Evolutionary conservation across 2,888 invertebrate species (phyloP).

Genomic region (Lepidonotus clava): DNA sequence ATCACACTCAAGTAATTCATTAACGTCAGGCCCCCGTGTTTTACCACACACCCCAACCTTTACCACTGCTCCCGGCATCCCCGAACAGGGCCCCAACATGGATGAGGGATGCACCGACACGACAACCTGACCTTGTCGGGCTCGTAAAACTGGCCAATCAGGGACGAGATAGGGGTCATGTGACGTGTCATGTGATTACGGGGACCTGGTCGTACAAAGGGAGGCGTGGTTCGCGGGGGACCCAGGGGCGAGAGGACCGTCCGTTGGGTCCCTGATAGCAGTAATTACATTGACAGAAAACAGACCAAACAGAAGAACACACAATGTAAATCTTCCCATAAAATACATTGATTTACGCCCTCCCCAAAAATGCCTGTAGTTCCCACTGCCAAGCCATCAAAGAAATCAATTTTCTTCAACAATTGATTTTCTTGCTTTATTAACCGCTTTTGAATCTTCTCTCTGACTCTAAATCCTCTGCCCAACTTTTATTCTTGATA

Average conservation of each 20-base stretch:
- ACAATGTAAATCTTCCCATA: no score
- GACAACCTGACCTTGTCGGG: background rate
- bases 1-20: no score
- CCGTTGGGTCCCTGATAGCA: no score
- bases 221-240: background rate
- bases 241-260: background rate
- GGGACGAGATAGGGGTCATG: background rate
- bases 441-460: no score
- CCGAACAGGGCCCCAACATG: background rate
- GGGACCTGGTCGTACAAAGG: background rate
- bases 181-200: slow-evolving; percentile 17
- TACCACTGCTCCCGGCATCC: no score
- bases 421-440: no score
- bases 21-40: background rate
- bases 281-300: no score
- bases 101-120: background rate
- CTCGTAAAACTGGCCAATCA: background rate
- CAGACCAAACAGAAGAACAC: no score
- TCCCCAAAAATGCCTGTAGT: background rate
- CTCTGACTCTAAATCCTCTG: no score
- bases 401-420: no score
- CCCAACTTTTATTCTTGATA: no score
- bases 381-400: background rate
- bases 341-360: background rate
- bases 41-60: no score